phyloP scores from a whole-genome alignment of 53 echinoderm and acorn worm species.

The Apostichopus leukothele region DNA sequence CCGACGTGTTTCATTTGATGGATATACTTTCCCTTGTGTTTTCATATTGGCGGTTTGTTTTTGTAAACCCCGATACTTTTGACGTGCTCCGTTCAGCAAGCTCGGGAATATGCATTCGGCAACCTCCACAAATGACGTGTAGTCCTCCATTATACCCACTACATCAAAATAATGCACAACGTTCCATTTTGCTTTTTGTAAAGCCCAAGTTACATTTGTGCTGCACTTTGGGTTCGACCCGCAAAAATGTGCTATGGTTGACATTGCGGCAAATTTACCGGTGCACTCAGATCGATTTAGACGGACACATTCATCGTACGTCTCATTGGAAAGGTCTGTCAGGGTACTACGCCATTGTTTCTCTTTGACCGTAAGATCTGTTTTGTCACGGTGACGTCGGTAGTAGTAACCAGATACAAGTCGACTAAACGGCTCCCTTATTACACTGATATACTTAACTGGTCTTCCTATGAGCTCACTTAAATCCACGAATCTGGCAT shows the following conservation, averaged over 20 bases:
- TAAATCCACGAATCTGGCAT: slow-evolving; percentile 14
- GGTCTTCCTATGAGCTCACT: not conserved
- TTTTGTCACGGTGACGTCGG: slow-evolving; percentile 3
- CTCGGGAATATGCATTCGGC: slow-evolving; percentile 3
- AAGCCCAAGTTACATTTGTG: not conserved
- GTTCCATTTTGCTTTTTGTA: slow-evolving; percentile 6
- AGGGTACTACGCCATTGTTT: not conserved
- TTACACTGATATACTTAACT: not conserved
- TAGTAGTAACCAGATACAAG: slow-evolving; percentile 28
- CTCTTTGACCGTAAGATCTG: not conserved
- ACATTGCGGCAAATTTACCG: not conserved
- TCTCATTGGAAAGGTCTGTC: not conserved
- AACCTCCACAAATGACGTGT: slow-evolving; percentile 13
- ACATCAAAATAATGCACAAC: slow-evolving; percentile 18
- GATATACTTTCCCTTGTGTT: slow-evolving; percentile 2
- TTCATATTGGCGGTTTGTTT: slow-evolving; percentile 6
- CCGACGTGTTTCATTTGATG: not conserved
- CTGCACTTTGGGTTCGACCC: slow-evolving; percentile 9
- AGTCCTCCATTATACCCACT: slow-evolving; percentile 35
- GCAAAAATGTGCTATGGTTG: slow-evolving; percentile 36
- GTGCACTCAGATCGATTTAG: slow-evolving; percentile 24
- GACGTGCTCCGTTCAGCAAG: not conserved
- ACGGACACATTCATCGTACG: slow-evolving; percentile 31
- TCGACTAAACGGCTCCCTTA: slow-evolving; percentile 11
- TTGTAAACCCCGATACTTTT: not conserved